A percentile compares a stretch with the other conserved stretches of the same genome.
These are phyloP conservation scores for Garrulus glandarius DNA, from an alignment of 2,797 vertebrate genomes.

Conservation along the genomic window DNA sequence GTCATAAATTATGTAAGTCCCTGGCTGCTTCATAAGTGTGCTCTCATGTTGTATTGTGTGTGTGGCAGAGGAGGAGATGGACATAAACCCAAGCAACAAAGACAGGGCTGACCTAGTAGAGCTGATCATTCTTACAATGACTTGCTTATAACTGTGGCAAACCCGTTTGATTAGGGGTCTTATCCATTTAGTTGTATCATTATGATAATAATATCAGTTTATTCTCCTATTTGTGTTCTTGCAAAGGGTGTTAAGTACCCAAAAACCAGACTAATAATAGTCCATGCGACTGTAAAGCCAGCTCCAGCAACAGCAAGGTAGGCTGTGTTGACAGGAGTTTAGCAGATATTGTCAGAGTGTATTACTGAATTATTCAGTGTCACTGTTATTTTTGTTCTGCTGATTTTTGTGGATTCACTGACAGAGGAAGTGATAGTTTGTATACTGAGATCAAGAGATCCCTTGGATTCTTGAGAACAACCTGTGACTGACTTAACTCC, in stretches of 20 bases:
- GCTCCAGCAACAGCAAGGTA: background rate
- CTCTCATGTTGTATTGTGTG: background rate
- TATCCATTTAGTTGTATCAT: background rate
- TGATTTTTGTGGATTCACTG: slow-evolving; percentile 9
- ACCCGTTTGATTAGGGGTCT: background rate
- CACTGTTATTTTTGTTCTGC: slow-evolving; percentile 1
- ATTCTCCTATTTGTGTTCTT: background rate
- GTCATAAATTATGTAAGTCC: background rate
- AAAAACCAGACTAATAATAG: background rate
- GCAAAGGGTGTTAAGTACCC: background rate
- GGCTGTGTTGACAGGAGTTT: slow-evolving; percentile 32
- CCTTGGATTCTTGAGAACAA: background rate
- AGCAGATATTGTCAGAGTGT: slow-evolving; percentile 3
- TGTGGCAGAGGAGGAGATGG: background rate
- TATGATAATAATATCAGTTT: background rate
- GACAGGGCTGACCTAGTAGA: background rate
- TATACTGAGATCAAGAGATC: background rate
- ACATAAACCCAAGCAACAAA: background rate
- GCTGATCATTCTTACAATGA: background rate
- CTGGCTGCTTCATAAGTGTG: background rate
- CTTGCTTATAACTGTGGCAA: background rate
- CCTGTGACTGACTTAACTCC: background rate
- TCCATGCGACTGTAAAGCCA: background rate
- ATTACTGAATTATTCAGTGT: slow-evolving; percentile 31
- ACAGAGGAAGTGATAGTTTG: background rate